Percentiles rank a stretch among this genome's conserved stretches.
phyloP scores from a whole-genome alignment of 2,113 vertebrate genomes.

The Oreochromis aureus region DNA sequence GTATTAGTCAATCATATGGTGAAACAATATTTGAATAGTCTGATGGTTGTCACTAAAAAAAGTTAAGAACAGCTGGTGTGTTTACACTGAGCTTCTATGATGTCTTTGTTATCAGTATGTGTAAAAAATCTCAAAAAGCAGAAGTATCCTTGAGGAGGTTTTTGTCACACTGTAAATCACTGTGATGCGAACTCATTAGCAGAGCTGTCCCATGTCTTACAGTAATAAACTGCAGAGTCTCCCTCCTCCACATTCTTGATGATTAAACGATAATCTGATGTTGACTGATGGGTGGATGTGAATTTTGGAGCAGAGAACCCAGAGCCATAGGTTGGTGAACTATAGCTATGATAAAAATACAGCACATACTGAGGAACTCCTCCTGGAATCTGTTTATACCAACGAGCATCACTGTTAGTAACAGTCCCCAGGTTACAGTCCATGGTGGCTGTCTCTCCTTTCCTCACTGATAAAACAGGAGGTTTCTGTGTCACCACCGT shows the following conservation, averaged over 20 bases:
- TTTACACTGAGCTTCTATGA: fast-evolving
- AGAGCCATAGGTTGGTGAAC: neutral
- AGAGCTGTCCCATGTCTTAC: neutral
- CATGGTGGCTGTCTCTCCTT: neutral
- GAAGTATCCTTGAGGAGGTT: neutral
- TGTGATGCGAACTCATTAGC: neutral
- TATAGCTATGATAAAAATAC: fast-evolving
- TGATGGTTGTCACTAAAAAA: neutral
- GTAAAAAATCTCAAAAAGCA: neutral
- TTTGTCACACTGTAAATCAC: constrained; percentile 47
- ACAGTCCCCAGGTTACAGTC: neutral
- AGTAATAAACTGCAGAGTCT: no score
- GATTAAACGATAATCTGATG: no score
- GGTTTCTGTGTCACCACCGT: constrained; percentile 43
- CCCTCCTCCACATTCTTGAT: no score
- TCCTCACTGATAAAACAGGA: neutral
- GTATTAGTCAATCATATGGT: fast-evolving
- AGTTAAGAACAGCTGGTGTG: neutral
- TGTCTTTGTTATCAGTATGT: neutral
- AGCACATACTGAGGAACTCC: fast-evolving
- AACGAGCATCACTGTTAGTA: fast-evolving
- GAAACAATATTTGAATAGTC: neutral
- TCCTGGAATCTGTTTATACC: neutral
- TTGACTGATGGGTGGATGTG: neutral
- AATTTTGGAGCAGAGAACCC: neutral